These are phyloP conservation scores for Paradisaea rubra DNA, from an alignment of 2,113 vertebrate genomes.

Conservation along the genomic window DNA sequence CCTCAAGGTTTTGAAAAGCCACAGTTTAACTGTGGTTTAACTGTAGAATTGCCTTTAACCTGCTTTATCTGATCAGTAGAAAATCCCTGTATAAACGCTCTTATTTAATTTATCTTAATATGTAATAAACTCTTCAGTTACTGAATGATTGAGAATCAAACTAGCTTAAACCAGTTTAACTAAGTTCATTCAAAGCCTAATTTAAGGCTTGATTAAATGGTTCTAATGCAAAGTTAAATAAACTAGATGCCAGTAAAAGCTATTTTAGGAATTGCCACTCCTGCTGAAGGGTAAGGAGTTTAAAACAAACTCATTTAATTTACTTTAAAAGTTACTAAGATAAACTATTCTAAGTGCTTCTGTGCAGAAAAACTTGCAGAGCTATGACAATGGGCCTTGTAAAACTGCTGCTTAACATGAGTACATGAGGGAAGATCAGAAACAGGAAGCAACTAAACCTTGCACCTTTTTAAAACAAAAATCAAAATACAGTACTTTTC, in stretches of 20 bases:
- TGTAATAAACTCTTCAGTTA: background rate
- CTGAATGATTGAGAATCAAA: background rate
- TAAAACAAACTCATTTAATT: constrained; percentile 18
- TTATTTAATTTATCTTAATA: background rate
- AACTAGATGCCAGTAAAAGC: background rate
- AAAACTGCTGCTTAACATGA: background rate
- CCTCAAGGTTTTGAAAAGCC: background rate
- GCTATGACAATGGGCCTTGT: background rate
- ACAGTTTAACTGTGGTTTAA: background rate
- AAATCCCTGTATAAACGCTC: background rate
- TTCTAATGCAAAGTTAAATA: constrained; percentile 19
- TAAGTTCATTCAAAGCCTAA: background rate
- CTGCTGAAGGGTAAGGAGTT: background rate
- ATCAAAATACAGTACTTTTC: background rate
- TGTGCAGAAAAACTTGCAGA: background rate
- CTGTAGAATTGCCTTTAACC: background rate
- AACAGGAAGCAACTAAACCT: background rate
- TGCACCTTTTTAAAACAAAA: background rate
- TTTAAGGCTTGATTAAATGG: constrained; percentile 42
- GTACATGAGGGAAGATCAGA: background rate
- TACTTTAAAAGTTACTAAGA: constrained; percentile 20
- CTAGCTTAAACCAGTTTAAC: background rate
- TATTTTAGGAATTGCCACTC: constrained; percentile 20
- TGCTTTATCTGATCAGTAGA: background rate
- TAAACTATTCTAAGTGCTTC: constrained; percentile 38